A percentile compares a stretch with the other conserved stretches of the same genome.
Evolutionary conservation across 2,888 invertebrate genomes (phyloP).

Genomic region (Synanthedon vespiformis): DNA sequence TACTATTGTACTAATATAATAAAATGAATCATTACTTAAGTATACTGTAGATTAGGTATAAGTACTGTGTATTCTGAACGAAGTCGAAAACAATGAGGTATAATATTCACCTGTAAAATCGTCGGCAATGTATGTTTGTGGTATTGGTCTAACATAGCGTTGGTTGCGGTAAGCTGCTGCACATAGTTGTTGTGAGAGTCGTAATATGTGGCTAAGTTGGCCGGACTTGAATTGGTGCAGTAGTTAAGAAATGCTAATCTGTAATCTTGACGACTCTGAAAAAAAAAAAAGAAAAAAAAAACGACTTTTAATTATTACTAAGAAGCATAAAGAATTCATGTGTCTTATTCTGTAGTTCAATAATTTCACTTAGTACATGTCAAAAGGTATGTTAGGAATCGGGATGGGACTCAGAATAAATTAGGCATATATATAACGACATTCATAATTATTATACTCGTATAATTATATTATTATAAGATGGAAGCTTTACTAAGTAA

Average conservation of each 20-base stretch:
- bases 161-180: slow-evolving; percentile 91
- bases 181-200: slow-evolving; percentile 95
- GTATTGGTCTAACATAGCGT: slow-evolving; percentile 92
- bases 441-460: too few relatives aligned
- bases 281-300: neutral
- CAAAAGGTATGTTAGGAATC: too few relatives aligned
- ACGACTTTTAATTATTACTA: too few relatives aligned
- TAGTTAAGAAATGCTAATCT: slow-evolving; percentile 85
- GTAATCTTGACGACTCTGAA: slow-evolving; percentile 89
- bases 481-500: too few relatives aligned
- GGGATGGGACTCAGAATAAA: too few relatives aligned
- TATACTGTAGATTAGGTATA: neutral
- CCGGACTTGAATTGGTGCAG: slow-evolving; percentile 78
- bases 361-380: too few relatives aligned
- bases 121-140: slow-evolving; percentile 87
- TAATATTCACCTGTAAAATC: slow-evolving; percentile 76
- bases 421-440: too few relatives aligned
- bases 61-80: neutral
- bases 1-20: too few relatives aligned
- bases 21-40: neutral
- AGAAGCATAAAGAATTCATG: too few relatives aligned
- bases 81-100: neutral
- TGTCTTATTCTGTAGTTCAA: too few relatives aligned
- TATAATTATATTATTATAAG: too few relatives aligned
- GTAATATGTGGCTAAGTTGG: slow-evolving; percentile 81